Conservation (phyloP, 2,113 vertebrate species). For the Notarius quadriscutis region DNA sequence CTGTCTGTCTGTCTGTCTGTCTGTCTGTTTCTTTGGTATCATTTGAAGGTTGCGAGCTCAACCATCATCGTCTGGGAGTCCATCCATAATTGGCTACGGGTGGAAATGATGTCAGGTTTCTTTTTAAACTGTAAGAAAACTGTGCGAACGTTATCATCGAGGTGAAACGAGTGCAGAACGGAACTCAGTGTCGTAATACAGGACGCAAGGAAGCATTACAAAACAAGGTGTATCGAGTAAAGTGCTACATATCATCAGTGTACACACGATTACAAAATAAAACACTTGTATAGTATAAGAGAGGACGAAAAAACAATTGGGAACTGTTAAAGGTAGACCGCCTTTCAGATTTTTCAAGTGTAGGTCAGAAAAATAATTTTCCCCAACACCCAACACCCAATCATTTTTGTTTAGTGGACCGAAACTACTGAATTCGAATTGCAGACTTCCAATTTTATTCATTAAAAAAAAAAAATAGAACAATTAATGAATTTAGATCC, state of each 20-base stretch:
- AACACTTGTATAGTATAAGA: background rate
- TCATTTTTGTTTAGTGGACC: too few relatives aligned
- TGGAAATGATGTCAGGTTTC: background rate
- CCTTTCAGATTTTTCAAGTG: too few relatives aligned
- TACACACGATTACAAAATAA: background rate
- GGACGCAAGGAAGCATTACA: background rate
- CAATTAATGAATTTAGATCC: too few relatives aligned
- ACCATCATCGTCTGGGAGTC: background rate
- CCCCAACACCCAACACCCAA: too few relatives aligned
- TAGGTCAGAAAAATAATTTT: too few relatives aligned
- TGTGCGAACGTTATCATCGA: too few relatives aligned
- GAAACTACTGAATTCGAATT: too few relatives aligned
- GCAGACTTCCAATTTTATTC: too few relatives aligned
- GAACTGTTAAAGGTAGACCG: background rate
- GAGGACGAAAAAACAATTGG: background rate
- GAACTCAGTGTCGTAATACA: background rate
- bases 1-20: background rate
- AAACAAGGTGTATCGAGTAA: background rate
- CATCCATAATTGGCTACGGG: background rate
- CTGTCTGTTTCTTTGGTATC: too few relatives aligned
- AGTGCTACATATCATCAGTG: background rate
- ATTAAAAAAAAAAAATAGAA: too few relatives aligned
- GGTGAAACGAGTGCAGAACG: background rate
- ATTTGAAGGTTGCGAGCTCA: background rate
- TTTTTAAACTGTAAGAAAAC: background rate